Base-by-base conservation (phyloP, 2,888 invertebrate species). In the Ophonus ardosiacus region DNA sequence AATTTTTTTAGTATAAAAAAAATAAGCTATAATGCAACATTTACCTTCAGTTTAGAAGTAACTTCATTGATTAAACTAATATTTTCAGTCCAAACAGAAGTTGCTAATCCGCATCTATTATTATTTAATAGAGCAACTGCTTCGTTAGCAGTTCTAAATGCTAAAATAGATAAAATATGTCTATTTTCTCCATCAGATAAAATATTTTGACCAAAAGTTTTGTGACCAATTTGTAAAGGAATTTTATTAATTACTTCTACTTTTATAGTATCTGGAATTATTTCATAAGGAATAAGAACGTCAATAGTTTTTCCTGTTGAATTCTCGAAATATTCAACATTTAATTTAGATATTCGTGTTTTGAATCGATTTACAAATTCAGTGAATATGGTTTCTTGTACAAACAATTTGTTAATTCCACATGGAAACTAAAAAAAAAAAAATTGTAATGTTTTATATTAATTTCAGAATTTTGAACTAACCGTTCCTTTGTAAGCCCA, bases 11-110 rank as follows among this genome's bases (percentile, higher is more conserved):
- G 68, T 21, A 38, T 71, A 18, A 10, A 81, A 4, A 7, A 38
- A 15, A 31, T 18, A 38, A 65, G 21, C 5, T 51, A 74, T n/a
- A 74, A 21, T 61, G 15, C 2, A 63, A 3, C 10, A 56, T 51
- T 8, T 51, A 51, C 91, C 88, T 93, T 91, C 17, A 94, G 87
- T 87, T 91, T 90, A 65, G 90, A 88, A 0, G 92, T 91, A 7
- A 93, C 91, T 89, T 94, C 94, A 87, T 93, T 89, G 0, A 92
- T 92, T 21, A 93, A 88, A 51, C 92, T 90, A 59, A 92, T 88
- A 87, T 92, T 93, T 90, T 94, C 93, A 1, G 93, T 92, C 93
- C 93, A 94, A 31, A 94, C 90, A 85, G 93, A 93, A 2, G 92
- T 92, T 10, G 91, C 92, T 7, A 92, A 89, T 5, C 93, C 92